These are phyloP conservation scores for Hydrotaea diabolus DNA, from an alignment of 2,888 invertebrate species.

Conservation along the genomic window DNA sequence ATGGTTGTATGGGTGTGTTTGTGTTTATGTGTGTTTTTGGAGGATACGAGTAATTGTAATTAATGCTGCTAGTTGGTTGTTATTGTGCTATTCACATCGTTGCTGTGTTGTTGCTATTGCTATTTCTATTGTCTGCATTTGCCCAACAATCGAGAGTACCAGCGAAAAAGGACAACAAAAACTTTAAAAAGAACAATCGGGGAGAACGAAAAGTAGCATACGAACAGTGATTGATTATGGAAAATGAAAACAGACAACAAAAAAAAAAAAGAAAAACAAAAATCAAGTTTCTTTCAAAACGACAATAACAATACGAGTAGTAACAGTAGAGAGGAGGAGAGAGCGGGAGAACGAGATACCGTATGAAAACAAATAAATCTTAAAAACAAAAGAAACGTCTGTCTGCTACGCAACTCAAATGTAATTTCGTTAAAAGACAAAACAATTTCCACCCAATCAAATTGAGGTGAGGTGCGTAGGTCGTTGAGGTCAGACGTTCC, in stretches of 20 bases:
- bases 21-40: neutral
- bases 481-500: neutral
- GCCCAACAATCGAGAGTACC: neutral
- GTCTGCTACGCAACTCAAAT: slow-evolving; percentile 34
- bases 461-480: slow-evolving; percentile 25
- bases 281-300: neutral
- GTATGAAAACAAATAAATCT: slow-evolving; percentile 32
- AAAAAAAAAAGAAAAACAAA: too few species aligned
- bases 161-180: slow-evolving; percentile 16
- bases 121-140: neutral
- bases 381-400: neutral
- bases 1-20: too few species aligned
- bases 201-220: neutral
- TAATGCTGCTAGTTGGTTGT: slow-evolving; percentile 32
- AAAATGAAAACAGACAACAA: slow-evolving; percentile 35
- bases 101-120: neutral
- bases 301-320: slow-evolving; percentile 23
- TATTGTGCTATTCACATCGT: neutral
- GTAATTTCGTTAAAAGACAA: slow-evolving; percentile 32
- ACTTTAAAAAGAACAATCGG: slow-evolving; percentile 35
- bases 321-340: neutral
- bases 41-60: slow-evolving; percentile 53
- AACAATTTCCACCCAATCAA: slow-evolving; percentile 6
- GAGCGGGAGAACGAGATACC: neutral
- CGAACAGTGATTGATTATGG: slow-evolving; percentile 55